Percentiles rank a stretch among this genome's conserved stretches.
Conservation (phyloP, 2,113 vertebrate species). For the Semnopithecus entellus region DNA sequence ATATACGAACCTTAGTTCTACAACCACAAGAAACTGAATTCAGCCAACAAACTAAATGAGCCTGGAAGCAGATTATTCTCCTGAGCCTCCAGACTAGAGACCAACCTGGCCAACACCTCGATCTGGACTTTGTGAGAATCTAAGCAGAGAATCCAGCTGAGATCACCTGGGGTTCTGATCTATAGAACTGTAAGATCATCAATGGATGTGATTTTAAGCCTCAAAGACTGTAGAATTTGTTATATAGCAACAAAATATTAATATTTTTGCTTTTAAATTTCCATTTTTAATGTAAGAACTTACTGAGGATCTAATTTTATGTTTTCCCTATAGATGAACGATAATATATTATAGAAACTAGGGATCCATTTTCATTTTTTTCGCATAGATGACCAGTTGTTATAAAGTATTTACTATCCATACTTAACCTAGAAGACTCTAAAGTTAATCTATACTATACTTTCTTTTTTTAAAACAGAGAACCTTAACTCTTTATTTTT, state of each 20-base stretch:
- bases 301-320: neutral
- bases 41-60: neutral
- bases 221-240: neutral
- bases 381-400: neutral
- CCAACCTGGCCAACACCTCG: neutral
- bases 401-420: neutral
- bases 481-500: neutral
- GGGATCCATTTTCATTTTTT: neutral
- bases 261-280: neutral
- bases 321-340: neutral
- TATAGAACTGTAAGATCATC: neutral
- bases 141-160: neutral
- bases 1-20: neutral
- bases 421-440: neutral
- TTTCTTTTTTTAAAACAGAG: neutral
- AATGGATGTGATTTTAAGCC: neutral
- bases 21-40: neutral
- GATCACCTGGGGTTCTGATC: neutral
- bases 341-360: neutral
- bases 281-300: neutral
- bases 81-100: neutral
- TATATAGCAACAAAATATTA: neutral
- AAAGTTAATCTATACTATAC: neutral
- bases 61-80: neutral
- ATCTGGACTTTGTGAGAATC: neutral